These are phyloP conservation scores for Rutpela maculata DNA, from an alignment of 2,888 invertebrate genomes.

Conservation along the genomic window DNA sequence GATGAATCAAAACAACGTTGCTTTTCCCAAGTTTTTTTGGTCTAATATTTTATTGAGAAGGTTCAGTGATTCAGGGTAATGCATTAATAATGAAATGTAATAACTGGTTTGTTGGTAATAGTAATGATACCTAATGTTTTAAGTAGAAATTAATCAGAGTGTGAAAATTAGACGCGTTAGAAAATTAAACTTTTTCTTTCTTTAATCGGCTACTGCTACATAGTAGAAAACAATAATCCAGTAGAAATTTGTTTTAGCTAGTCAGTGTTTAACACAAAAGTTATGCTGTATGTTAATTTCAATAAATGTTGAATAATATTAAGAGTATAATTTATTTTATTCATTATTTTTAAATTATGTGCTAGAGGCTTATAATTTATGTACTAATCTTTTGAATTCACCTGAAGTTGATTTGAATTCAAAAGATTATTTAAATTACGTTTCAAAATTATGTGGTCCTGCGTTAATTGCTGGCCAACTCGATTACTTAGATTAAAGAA, in stretches of 20 bases:
- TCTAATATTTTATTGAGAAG: slow-evolving; percentile 4
- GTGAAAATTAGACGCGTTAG: slow-evolving; percentile 4
- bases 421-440: too few relatives aligned
- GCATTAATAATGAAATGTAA: neutral
- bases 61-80: neutral
- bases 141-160: neutral
- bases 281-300: too few relatives aligned
- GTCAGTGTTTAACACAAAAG: too few relatives aligned
- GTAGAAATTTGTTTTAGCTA: neutral
- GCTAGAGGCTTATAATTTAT: too few relatives aligned
- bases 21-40: neutral
- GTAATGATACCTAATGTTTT: neutral
- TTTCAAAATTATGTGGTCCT: too few relatives aligned
- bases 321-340: too few relatives aligned
- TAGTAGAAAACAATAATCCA: neutral
- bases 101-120: neutral
- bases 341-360: too few relatives aligned
- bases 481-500: too few relatives aligned
- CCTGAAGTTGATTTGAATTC: too few relatives aligned
- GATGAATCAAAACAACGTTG: neutral
- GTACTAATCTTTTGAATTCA: too few relatives aligned
- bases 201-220: neutral
- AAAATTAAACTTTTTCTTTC: slow-evolving; percentile 1
- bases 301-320: too few relatives aligned
- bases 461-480: too few relatives aligned